Evolutionary conservation across 2,113 vertebrate species (phyloP).

Genomic region (Alosa alosa): DNA sequence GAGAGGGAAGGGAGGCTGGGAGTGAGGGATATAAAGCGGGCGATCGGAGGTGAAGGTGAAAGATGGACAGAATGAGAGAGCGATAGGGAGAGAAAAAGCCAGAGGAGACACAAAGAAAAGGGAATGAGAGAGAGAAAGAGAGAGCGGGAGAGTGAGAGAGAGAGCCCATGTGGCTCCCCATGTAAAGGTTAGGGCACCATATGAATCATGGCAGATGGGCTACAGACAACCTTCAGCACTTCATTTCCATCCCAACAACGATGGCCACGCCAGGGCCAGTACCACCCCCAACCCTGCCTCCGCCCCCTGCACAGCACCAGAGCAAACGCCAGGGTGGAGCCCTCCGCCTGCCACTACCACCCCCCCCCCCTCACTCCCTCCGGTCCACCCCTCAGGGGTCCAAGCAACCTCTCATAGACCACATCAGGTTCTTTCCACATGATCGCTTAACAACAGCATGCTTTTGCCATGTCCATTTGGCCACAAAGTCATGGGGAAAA

Average conservation of each 20-base stretch:
- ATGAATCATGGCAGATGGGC: slow-evolving; percentile 12
- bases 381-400: not conserved
- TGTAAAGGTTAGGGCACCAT: not conserved
- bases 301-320: no score
- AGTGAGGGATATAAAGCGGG: not conserved
- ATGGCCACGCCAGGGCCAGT: not conserved
- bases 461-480: not conserved
- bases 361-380: no score
- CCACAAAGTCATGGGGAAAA: not conserved
- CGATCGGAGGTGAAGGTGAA: not conserved
- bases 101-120: not conserved
- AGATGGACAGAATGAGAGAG: not conserved
- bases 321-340: not conserved
- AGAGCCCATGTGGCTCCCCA: not conserved
- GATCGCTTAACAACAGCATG: not conserved
- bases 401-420: not conserved
- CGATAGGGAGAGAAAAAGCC: not conserved
- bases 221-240: not conserved
- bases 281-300: not conserved
- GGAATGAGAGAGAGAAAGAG: not conserved
- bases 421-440: not conserved
- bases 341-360: not conserved
- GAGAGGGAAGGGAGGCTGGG: not conserved
- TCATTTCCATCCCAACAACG: not conserved
- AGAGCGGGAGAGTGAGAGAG: not conserved